A percentile compares a stretch with the other conserved stretches of the same genome.
These are phyloP conservation scores for Saguinus midas DNA, from an alignment of 2,113 vertebrate genomes.

Conservation along the genomic window DNA sequence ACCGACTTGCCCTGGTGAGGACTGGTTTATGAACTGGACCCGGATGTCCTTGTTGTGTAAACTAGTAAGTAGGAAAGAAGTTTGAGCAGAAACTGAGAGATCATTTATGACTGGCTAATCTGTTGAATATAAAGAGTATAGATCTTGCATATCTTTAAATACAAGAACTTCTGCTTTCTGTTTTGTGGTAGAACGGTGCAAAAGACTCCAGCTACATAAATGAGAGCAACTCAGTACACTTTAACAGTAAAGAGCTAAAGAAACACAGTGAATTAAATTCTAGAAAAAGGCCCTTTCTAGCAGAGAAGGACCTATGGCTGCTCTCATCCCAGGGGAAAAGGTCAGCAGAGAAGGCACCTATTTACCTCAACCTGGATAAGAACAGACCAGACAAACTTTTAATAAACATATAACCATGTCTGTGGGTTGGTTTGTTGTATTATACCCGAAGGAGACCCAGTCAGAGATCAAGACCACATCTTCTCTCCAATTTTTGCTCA, in stretches of 20 bases:
- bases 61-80: neutral
- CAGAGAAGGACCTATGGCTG: neutral
- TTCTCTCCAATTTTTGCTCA: neutral
- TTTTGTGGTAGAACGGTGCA: slow-evolving; percentile 11
- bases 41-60: neutral
- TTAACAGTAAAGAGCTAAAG: neutral
- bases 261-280: neutral
- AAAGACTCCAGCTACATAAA: neutral
- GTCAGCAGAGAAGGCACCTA: neutral
- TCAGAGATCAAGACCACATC: neutral
- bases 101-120: neutral
- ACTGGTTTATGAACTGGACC: neutral
- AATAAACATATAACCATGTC: neutral
- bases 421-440: neutral
- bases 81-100: neutral
- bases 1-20: neutral
- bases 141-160: neutral
- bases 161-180: neutral
- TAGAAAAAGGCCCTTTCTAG: neutral
- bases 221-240: neutral
- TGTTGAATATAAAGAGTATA: neutral
- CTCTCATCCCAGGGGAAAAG: neutral
- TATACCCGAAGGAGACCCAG: neutral
- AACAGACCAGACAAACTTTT: neutral
- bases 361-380: neutral